Evolutionary conservation across 2,888 invertebrate genomes (phyloP).

Genomic region (Caenorhabditis drosophilae): DNA sequence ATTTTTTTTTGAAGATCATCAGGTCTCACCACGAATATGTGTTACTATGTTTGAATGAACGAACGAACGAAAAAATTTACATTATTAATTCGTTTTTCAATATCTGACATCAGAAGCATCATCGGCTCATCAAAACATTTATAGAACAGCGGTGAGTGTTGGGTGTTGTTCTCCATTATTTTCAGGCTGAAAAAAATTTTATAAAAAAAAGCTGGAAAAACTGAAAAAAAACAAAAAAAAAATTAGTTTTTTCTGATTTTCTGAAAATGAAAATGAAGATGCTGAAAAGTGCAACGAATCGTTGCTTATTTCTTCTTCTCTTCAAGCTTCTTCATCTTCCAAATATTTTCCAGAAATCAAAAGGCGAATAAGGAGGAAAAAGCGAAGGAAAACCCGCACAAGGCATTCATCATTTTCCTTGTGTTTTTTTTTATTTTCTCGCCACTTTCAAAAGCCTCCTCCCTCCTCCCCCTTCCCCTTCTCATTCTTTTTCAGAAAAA

Average conservation of each 20-base stretch:
- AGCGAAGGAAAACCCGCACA: too few relatives aligned
- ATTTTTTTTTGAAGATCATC: background rate
- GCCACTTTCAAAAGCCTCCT: too few relatives aligned
- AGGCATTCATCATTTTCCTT: too few relatives aligned
- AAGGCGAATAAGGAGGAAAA: too few relatives aligned
- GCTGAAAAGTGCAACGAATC: background rate
- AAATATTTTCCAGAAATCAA: too few relatives aligned
- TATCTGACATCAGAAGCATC: constrained; percentile 40
- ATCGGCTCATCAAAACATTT: constrained; percentile 38
- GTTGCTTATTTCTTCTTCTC: too few relatives aligned
- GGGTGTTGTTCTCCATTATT: constrained; percentile 7
- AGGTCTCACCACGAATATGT: background rate
- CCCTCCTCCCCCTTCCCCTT: too few relatives aligned
- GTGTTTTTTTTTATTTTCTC: too few relatives aligned
- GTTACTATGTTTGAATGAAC: background rate
- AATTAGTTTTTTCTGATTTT: too few relatives aligned
- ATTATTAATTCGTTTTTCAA: constrained; percentile 49
- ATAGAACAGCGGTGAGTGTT: constrained; percentile 21
- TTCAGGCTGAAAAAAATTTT: background rate
- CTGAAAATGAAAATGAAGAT: background rate
- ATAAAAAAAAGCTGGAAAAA: background rate
- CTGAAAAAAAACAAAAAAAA: background rate
- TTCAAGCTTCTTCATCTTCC: too few relatives aligned
- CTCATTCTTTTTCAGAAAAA: too few relatives aligned
- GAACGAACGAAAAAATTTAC: constrained; percentile 21